These are phyloP conservation scores for Neolamprologus cancellatus DNA, from an alignment of 2,113 vertebrate species.

Conservation along the genomic window DNA sequence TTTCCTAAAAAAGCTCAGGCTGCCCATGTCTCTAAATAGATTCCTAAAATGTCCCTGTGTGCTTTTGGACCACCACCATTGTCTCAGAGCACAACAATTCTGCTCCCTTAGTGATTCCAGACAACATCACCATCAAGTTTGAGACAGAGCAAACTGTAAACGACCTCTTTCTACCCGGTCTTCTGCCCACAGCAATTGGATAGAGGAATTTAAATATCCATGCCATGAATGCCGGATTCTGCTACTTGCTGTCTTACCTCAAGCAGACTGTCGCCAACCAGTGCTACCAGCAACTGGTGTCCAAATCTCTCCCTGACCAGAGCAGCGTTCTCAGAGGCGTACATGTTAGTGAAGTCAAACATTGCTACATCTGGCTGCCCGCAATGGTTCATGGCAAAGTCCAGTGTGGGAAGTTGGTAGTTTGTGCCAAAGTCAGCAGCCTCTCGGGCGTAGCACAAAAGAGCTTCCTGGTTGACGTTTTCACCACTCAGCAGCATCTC, in stretches of 20 bases:
- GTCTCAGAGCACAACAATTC: not conserved
- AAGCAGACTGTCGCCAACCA: conserved; percentile 93
- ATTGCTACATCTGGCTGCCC: conserved; percentile 93
- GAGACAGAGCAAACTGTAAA: not conserved
- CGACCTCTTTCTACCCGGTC: not conserved
- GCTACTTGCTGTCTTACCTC: conserved; percentile 74
- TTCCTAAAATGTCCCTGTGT: not conserved
- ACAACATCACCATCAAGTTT: not conserved
- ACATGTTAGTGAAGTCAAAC: conserved; percentile 98
- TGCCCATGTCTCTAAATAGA: not conserved
- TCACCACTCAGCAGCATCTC: conserved; percentile 83
- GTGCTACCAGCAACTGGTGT: conserved; percentile 85
- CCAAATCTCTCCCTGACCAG: conserved; percentile 85
- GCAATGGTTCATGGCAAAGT: conserved; percentile 91
- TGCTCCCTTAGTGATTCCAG: not conserved
- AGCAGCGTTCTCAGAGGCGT: conserved; percentile 92
- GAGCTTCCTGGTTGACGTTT: conserved; percentile 90
- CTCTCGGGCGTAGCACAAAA: conserved; percentile 88
- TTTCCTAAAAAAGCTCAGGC: not conserved
- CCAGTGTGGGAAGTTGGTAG: conserved; percentile 91
- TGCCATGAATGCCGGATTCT: not conserved
- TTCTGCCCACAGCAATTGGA: not conserved
- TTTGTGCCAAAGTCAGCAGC: conserved; percentile 95
- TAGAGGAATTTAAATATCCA: not conserved
- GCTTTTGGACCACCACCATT: not conserved